Conservation (phyloP, 2,113 vertebrate genomes). For the Anarhynchus alexandrinus region DNA sequence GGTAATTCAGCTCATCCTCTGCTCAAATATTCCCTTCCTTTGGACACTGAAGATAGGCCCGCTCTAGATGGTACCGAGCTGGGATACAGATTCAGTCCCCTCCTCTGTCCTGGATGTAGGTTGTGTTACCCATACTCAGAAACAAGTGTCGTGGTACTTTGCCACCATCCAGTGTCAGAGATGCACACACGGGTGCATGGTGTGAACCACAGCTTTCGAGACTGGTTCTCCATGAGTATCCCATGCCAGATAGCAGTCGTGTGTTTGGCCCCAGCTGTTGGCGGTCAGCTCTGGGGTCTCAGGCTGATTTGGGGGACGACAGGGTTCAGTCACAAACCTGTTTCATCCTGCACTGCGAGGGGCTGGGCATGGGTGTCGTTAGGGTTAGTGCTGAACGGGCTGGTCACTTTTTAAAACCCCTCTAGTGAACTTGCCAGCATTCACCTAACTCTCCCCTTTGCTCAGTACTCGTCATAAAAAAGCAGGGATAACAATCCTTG, state of each 20-base stretch:
- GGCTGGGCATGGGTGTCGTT: neutral
- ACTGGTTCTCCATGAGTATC: accelerated
- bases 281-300: neutral
- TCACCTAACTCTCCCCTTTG: neutral
- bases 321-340: neutral
- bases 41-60: neutral
- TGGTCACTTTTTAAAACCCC: neutral
- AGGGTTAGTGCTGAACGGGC: neutral
- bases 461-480: neutral
- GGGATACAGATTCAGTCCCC: neutral
- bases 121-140: neutral
- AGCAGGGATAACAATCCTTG: neutral
- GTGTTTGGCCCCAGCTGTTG: neutral
- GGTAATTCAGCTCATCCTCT: neutral
- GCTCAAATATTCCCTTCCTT: neutral
- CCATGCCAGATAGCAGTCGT: neutral
- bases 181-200: neutral
- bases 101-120: neutral
- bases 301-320: neutral
- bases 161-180: neutral
- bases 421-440: neutral
- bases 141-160: neutral
- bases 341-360: neutral
- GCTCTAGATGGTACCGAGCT: neutral
- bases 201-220: neutral